Conservation (phyloP, 2,888 invertebrate species). For the Pammene fasciana region DNA sequence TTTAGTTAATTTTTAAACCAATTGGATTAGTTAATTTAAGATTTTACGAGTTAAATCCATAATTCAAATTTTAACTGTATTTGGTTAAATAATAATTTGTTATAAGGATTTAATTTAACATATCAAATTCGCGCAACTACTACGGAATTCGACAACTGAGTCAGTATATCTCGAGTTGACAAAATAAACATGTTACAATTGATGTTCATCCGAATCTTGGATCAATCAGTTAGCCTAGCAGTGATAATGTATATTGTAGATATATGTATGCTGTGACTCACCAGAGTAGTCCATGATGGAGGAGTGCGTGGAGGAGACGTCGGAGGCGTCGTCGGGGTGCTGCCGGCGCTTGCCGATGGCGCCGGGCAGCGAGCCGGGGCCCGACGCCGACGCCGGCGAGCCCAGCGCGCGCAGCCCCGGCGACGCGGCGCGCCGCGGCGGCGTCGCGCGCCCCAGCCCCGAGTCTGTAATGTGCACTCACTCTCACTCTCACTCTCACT, state of each 20-base stretch:
- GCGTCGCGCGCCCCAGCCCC: conserved; percentile 93
- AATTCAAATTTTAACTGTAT: too few relatives aligned
- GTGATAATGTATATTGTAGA: too few relatives aligned
- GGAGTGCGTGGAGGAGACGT: conserved; percentile 92
- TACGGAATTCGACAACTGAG: too few relatives aligned
- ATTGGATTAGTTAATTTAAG: too few relatives aligned
- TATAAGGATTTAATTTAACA: too few relatives aligned
- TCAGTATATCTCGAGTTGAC: too few relatives aligned
- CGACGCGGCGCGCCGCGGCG: conserved; percentile 93
- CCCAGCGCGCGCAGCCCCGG: conserved; percentile 93
- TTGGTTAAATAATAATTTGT: too few relatives aligned
- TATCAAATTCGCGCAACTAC: too few relatives aligned
- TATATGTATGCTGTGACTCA: conserved; percentile 60
- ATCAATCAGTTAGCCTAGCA: neutral
- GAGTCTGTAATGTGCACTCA: conserved; percentile 92
- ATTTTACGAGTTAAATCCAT: too few relatives aligned
- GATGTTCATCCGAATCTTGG: too few relatives aligned
- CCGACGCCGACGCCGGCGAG: conserved; percentile 84
- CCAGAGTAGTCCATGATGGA: conserved; percentile 95
- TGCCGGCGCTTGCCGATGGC: conserved; percentile 91
- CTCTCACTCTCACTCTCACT: conserved; percentile 52
- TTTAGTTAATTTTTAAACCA: too few relatives aligned
- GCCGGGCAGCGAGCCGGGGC: conserved; percentile 91
- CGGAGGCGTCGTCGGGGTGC: conserved; percentile 92
- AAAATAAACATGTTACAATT: too few relatives aligned